Percentiles rank a stretch among this genome's conserved stretches.
These are phyloP conservation scores for Sebastes ruberrimus DNA, from an alignment of 2,797 vertebrate species.

Conservation along the genomic window DNA sequence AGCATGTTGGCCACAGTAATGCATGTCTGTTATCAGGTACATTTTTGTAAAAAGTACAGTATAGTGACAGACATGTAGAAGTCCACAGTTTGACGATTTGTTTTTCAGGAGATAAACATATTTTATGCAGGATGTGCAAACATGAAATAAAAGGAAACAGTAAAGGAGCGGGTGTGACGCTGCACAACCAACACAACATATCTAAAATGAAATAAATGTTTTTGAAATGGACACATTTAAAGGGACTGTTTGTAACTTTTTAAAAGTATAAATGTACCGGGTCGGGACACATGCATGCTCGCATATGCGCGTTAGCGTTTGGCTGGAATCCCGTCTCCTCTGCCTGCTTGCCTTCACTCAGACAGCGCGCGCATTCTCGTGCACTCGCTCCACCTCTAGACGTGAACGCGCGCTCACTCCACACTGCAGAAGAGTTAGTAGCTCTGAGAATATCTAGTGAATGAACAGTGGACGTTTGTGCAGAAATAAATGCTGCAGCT, in stretches of 20 bases:
- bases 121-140: neutral
- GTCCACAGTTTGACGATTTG: neutral
- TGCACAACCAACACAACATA: neutral
- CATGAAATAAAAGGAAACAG: neutral
- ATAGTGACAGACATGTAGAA: neutral
- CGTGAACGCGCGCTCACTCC: accelerated
- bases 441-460: no score
- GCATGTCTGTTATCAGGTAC: neutral
- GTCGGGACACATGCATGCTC: no score
- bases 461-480: no score
- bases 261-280: no score
- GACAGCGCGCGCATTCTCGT: no score
- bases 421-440: no score
- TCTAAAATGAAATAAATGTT: neutral
- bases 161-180: neutral
- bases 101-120: neutral
- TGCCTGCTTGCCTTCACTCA: no score
- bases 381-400: no score
- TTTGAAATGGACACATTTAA: neutral
- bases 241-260: no score
- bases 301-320: no score
- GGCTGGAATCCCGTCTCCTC: no score
- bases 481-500: no score
- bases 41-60: neutral
- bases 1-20: neutral